Conservation (phyloP, 2,113 vertebrate genomes). For the Nothoprocta perdicaria region DNA sequence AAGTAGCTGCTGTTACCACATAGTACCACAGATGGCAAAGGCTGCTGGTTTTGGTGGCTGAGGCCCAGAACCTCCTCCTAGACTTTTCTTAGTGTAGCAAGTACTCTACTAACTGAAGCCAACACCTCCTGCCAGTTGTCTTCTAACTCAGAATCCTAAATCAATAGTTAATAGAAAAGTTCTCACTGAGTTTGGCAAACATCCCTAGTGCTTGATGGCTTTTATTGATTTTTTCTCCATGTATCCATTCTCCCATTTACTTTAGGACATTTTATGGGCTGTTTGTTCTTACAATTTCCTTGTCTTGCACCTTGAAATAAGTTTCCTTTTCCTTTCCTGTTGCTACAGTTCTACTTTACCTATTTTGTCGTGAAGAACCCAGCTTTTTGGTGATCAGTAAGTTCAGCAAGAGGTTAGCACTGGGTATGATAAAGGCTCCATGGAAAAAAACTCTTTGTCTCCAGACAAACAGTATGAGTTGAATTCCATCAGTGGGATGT, state of each 20-base stretch:
- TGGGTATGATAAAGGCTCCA: background rate
- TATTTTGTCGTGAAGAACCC: background rate
- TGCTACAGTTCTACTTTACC: background rate
- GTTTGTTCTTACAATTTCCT: background rate
- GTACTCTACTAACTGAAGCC: background rate
- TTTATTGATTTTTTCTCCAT: background rate
- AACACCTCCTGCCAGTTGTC: background rate
- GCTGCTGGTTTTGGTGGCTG: background rate
- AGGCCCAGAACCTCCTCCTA: background rate
- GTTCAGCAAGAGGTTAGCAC: background rate
- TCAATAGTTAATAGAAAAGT: background rate
- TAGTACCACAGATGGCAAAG: background rate
- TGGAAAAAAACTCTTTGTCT: background rate
- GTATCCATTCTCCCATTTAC: background rate
- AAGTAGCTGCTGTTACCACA: background rate
- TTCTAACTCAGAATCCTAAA: background rate
- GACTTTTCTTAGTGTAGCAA: background rate
- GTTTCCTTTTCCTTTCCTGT: background rate
- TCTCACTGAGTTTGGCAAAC: background rate
- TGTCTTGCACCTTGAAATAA: background rate
- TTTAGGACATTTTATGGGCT: background rate
- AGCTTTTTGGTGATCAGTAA: background rate
- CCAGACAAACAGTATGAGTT: background rate
- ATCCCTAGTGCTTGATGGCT: fast-evolving
- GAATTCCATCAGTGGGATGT: background rate